These are phyloP conservation scores for Acrocephalus scirpaceus DNA, from an alignment of 2,797 vertebrate genomes.

Conservation along the genomic window DNA sequence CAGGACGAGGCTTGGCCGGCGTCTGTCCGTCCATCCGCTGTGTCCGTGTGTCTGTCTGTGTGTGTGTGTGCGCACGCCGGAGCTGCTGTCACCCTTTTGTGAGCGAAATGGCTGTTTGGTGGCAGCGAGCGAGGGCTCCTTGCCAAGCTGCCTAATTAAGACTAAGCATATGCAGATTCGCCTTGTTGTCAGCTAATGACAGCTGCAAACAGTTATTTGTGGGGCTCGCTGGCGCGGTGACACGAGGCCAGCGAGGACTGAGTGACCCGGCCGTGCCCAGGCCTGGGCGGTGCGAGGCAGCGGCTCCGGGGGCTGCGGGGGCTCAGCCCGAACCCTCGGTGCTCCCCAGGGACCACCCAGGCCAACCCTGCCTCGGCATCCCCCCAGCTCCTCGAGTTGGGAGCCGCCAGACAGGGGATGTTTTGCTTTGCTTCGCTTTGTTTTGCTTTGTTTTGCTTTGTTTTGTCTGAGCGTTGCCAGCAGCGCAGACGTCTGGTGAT, in stretches of 20 bases:
- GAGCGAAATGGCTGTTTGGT: conserved; percentile 61
- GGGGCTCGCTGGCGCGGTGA: conserved; percentile 41
- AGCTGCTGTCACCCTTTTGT: conserved; percentile 50
- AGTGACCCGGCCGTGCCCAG: neutral
- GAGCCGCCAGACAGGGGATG: neutral
- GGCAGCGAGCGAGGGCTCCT: conserved; percentile 54
- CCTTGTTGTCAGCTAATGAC: conserved; percentile 75
- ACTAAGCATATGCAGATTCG: conserved; percentile 74
- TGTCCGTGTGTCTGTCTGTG: neutral
- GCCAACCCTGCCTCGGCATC: neutral
- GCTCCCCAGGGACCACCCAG: neutral
- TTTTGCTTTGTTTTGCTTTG: neutral
- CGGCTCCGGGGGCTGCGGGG: neutral
- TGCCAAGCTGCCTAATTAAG: conserved; percentile 74
- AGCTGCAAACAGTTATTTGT: conserved; percentile 77
- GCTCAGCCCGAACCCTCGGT: neutral
- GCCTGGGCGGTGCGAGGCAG: rapidly evolving
- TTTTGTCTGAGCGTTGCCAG: neutral
- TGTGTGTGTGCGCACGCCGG: neutral
- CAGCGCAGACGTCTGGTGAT: neutral
- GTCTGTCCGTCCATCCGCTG: neutral
- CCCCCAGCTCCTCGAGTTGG: neutral
- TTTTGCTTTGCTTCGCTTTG: neutral
- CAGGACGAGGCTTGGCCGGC: neutral
- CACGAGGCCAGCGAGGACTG: neutral